Evolutionary conservation across 2,113 vertebrate species (phyloP).

Genomic region (Sciurus niger): DNA sequence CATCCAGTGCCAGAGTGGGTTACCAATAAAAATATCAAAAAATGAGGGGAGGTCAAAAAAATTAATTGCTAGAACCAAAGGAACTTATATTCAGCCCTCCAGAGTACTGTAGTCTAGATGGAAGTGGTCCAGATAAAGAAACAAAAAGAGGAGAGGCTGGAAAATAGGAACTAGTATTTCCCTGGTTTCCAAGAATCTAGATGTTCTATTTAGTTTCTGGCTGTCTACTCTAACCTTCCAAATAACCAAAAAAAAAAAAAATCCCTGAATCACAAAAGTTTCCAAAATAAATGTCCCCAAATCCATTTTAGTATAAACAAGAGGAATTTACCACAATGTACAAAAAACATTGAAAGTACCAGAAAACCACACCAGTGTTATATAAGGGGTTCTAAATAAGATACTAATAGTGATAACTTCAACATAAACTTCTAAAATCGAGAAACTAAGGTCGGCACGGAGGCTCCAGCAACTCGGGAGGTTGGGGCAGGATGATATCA

Average conservation of each 20-base stretch:
- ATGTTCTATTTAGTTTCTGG: not conserved
- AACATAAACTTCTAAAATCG: not conserved
- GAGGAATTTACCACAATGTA: not conserved
- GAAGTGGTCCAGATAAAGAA: not conserved
- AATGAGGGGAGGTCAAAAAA: not conserved
- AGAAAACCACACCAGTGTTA: not conserved
- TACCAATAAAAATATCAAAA: not conserved
- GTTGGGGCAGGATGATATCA: not conserved
- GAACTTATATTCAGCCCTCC: not conserved
- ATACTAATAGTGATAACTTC: not conserved
- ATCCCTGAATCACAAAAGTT: not conserved
- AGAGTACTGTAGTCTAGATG: not conserved
- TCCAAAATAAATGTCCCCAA: constrained; percentile 31
- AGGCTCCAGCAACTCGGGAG: not conserved
- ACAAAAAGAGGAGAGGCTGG: not conserved
- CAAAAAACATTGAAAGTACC: not conserved
- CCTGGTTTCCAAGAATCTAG: not conserved
- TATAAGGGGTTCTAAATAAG: not conserved
- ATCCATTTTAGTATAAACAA: not conserved
- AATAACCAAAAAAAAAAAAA: not conserved
- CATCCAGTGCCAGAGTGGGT: not conserved
- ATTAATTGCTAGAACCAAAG: constrained; percentile 14
- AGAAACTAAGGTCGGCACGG: not conserved
- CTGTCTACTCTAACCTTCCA: not conserved
- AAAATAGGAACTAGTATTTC: not conserved